Evolutionary conservation across 2,113 vertebrate species (phyloP), one percentile per base, ranked within the genome.

Genomic region (Erythrolamprus reginae): DNA sequence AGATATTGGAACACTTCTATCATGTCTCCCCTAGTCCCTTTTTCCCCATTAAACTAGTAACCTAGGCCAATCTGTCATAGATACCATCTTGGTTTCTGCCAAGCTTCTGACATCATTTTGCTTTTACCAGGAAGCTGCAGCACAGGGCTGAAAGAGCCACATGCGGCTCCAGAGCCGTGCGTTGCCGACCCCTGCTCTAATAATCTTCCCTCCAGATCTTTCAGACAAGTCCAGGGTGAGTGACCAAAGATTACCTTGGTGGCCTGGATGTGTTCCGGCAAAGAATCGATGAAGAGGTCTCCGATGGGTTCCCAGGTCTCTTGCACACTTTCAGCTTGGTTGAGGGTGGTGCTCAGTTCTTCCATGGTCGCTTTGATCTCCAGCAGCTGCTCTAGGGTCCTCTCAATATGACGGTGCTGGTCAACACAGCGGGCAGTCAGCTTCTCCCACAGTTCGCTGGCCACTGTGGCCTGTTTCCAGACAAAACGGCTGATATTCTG

Each of bases 391-490:
- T 99, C 99, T 92, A 99, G 95, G 0, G 98, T 99, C 6, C 95
- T 96, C 70, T 99, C 99, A 24, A 99, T 99, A 94, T 99, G 99
- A 55, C 98, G 98, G 87, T 99, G 98, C 86, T 99, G 98, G 95
- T 99, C 99, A 89, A 99, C 97, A 0, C 98, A 99, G 19, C 98
- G 98, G 0, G 99, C 98, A 0, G 98, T 99, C 95, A 99, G 95
- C 94, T 99, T 99, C 91, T 99, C 99, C 99, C 99, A 99, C 84
- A 99, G 97, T 96, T 99, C 99, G 1, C 99, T 99, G 92, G 98
- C 98, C 94, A 99, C 98, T 0, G 98, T 99, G 0, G 99, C 99
- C 96, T 99, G 99, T 92, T 99, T 99, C 99, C 99, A 99, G 26
- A 99, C 98, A 10, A 98, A 98, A 82, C 99, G 99, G 92, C 98